Percentiles rank a stretch among this genome's conserved stretches.
Evolutionary conservation across 2,113 vertebrate species (phyloP).

Genomic region (Microtus montanus): DNA sequence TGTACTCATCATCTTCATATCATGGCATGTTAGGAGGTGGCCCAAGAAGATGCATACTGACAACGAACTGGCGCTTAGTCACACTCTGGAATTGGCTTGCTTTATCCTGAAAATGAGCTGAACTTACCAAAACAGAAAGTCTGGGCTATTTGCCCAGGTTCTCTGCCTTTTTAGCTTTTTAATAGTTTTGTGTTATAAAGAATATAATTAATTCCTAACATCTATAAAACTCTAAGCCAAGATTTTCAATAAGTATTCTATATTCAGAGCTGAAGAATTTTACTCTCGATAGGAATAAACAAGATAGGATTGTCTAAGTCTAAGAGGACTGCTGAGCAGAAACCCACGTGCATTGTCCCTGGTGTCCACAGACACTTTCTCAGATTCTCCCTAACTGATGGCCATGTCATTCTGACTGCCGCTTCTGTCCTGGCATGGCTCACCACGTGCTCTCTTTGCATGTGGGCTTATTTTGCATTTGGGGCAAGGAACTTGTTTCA

Average conservation of each 20-base stretch:
- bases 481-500: background rate
- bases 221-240: background rate
- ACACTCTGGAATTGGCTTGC: background rate
- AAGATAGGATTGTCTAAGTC: background rate
- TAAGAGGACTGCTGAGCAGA: background rate
- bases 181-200: background rate
- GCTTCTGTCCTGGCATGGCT: background rate
- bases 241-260: constrained; percentile 5
- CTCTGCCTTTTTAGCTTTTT: background rate
- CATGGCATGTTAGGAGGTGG: background rate
- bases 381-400: background rate
- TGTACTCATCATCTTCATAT: background rate
- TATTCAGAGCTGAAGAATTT: background rate
- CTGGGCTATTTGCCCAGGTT: background rate
- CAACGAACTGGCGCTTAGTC: background rate
- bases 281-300: constrained; percentile 2
- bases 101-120: background rate
- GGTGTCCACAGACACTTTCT: background rate
- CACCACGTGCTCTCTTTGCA: background rate
- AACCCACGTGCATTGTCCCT: background rate
- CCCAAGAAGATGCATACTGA: background rate
- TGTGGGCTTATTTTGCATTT: background rate
- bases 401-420: background rate
- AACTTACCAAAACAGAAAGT: background rate
- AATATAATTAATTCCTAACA: constrained; percentile 28